Conservation (phyloP, 2,888 invertebrate species). For the Xylocampa areola region DNA sequence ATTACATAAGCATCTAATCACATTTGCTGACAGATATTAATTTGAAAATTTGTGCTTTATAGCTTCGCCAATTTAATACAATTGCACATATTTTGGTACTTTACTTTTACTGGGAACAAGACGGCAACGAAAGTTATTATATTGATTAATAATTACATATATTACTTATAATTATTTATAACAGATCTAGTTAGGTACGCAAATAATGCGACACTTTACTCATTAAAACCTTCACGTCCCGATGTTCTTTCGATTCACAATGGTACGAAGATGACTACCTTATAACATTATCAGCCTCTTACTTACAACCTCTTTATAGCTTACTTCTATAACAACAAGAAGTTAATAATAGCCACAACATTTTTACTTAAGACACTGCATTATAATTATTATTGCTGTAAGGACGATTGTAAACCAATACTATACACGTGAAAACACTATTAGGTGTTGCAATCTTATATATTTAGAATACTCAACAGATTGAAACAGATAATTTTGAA, state of each 20-base stretch:
- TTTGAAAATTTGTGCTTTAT: background rate
- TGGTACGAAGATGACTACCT: constrained; percentile 66
- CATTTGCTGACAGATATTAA: no score
- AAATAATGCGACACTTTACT: constrained; percentile 33
- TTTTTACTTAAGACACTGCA: constrained; percentile 81
- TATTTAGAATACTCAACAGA: constrained; percentile 16
- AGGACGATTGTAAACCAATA: constrained; percentile 35
- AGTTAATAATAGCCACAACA: constrained; percentile 78
- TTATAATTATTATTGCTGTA: constrained; percentile 76
- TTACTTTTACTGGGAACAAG: constrained; percentile 20
- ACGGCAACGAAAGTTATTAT: constrained; percentile 2
- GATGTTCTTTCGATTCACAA: constrained; percentile 35
- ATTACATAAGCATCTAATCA: no score
- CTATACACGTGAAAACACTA: constrained; percentile 23
- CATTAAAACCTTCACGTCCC: constrained; percentile 3
- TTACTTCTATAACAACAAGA: constrained; percentile 71
- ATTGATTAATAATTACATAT: constrained; percentile 1
- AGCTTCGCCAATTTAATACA: background rate
- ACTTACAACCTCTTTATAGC: constrained; percentile 77
- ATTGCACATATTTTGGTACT: no score
- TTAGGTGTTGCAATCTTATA: constrained; percentile 17
- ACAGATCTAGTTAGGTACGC: no score
- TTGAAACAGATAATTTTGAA: constrained; percentile 12
- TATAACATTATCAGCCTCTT: constrained; percentile 79
- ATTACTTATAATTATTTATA: no score